Percentiles rank a stretch among this genome's conserved stretches.
phyloP scores from a whole-genome alignment of 2,113 vertebrate genomes.

The Onychostoma macrolepis region DNA sequence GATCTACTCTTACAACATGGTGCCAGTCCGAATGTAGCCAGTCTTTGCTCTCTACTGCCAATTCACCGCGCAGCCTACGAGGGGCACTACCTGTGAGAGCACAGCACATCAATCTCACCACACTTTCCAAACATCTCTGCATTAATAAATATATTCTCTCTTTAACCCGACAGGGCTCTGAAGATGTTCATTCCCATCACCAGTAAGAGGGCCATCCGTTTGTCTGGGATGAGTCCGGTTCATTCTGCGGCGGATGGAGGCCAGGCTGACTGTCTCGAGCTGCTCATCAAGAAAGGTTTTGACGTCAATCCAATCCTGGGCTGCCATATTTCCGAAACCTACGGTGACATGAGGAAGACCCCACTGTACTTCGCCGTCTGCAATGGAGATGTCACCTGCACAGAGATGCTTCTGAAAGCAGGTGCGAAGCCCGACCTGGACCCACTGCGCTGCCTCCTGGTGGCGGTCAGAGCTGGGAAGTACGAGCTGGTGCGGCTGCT shows the following conservation, averaged over 20 bases:
- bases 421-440: conserved; percentile 82
- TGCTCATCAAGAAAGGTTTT: conserved; percentile 81
- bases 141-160: not conserved
- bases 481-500: conserved; percentile 82
- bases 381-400: conserved; percentile 82
- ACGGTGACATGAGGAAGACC: conserved; percentile 78
- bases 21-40: conserved; percentile 83
- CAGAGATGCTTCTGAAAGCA: conserved; percentile 77
- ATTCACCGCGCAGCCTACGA: conserved; percentile 86
- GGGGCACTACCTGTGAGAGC: conserved; percentile 86
- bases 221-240: conserved; percentile 80
- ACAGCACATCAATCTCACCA: not conserved
- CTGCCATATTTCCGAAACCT: conserved; percentile 80
- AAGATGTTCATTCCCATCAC: conserved; percentile 84
- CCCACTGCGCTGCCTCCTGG: conserved; percentile 82
- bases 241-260: conserved; percentile 88
- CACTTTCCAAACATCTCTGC: not conserved
- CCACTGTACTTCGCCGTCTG: conserved; percentile 82
- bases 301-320: conserved; percentile 79
- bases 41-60: conserved; percentile 80
- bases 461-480: conserved; percentile 82
- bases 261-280: conserved; percentile 80
- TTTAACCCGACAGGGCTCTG: conserved; percentile 72
- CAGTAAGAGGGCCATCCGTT: conserved; percentile 78
- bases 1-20: conserved; percentile 82